Evolutionary conservation across 2,797 vertebrate genomes (phyloP).

Genomic region (Melanogrammus aeglefinus): DNA sequence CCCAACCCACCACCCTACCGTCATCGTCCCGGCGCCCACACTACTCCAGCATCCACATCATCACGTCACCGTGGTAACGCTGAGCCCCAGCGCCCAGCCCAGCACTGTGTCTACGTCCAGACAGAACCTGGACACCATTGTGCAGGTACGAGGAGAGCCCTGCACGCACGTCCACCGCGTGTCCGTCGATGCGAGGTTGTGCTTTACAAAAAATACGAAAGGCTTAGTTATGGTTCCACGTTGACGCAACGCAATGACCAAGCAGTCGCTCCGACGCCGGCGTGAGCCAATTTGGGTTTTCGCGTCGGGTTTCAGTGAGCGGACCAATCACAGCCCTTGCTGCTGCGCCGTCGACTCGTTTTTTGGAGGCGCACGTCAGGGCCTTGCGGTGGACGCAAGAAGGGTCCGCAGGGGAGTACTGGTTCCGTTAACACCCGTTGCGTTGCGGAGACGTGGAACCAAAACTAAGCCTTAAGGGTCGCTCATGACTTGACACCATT

Average conservation of each 20-base stretch:
- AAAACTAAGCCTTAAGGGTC: background rate
- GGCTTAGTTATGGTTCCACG: too few species aligned
- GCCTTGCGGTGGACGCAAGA: too few species aligned
- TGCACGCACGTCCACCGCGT: background rate
- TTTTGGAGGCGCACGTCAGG: too few species aligned
- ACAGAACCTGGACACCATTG: conserved; percentile 98
- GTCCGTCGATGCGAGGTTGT: background rate
- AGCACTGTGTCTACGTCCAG: conserved; percentile 94
- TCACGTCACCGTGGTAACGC: conserved; percentile 95
- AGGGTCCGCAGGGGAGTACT: too few species aligned
- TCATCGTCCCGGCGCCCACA: conserved; percentile 88
- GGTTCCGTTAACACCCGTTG: too few species aligned
- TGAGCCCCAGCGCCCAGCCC: conserved; percentile 90
- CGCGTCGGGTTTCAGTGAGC: too few species aligned
- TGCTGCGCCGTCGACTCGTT: too few species aligned
- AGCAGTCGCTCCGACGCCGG: too few species aligned
- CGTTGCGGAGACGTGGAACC: too few species aligned
- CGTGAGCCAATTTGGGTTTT: too few species aligned
- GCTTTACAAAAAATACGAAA: background rate
- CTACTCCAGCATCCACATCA: conserved; percentile 83
- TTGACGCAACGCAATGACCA: too few species aligned
- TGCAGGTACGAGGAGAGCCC: conserved; percentile 79
- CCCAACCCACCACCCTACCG: conserved; percentile 93
- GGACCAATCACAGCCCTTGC: too few species aligned
- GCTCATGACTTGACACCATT: background rate